Conservation (phyloP, 23 tunicate genomes). For the Ciona savignyi region DNA sequence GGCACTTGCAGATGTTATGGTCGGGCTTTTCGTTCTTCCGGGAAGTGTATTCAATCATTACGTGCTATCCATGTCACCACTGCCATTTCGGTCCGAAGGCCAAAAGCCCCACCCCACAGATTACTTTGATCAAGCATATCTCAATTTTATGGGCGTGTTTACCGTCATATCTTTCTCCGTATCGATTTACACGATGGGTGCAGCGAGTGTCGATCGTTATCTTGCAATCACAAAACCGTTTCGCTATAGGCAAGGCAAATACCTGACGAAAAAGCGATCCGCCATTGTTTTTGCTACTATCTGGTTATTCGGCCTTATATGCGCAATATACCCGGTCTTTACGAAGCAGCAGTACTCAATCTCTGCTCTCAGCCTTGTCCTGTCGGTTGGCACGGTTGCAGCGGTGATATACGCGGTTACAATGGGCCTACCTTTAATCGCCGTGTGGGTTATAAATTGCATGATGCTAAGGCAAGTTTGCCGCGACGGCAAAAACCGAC, state of each 20-base stretch:
- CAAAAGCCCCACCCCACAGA: conserved; percentile 30
- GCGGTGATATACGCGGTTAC: conserved; percentile 38
- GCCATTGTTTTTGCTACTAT: conserved; percentile 19
- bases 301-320: conserved; percentile 41
- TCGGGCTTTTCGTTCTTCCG: conserved; percentile 75
- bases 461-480: conserved; percentile 63
- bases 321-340: conserved; percentile 54
- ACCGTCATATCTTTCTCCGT: conserved; percentile 44
- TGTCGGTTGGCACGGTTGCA: conserved; percentile 29
- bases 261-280: conserved; percentile 48
- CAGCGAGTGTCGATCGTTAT: conserved; percentile 75
- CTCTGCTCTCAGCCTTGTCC: conserved; percentile 40
- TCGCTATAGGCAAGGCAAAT: conserved; percentile 44
- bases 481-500: conserved; percentile 45
- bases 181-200: conserved; percentile 60
- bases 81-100: conserved; percentile 60
- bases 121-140: conserved; percentile 31
- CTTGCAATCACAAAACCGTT: conserved; percentile 72
- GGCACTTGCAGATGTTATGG: conserved; percentile 70
- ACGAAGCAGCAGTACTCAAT: conserved; percentile 13
- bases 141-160: conserved; percentile 54
- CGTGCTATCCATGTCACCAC: conserved; percentile 32
- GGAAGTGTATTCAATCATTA: conserved; percentile 43
- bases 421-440: conserved; percentile 44
- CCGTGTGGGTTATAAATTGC: conserved; percentile 71